A percentile compares a stretch with the other conserved stretches of the same genome.
Conservation (phyloP, 2,888 invertebrate species). For the Oligia fasciuncula region DNA sequence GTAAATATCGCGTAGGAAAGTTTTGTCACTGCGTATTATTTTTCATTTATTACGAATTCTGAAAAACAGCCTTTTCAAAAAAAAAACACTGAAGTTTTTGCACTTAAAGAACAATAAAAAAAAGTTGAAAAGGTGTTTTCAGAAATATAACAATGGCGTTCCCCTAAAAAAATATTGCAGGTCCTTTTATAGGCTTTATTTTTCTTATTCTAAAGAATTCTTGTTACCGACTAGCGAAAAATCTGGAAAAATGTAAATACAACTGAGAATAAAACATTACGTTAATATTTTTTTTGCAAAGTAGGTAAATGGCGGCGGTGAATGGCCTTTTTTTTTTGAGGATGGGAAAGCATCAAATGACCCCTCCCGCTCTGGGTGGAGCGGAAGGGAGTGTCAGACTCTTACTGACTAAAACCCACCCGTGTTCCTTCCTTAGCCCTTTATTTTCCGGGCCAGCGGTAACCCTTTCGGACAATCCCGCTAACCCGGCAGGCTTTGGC, state of each 20-base stretch:
- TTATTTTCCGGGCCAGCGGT: no score
- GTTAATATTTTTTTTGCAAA: conserved; percentile 23
- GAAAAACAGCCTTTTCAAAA: conserved; percentile 2
- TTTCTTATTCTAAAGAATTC: conserved; percentile 23
- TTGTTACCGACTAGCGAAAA: background rate
- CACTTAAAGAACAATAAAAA: background rate
- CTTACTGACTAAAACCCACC: no score
- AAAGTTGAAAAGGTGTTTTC: conserved; percentile 12
- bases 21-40: conserved; percentile 32
- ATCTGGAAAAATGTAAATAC: conserved; percentile 9
- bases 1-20: conserved; percentile 34
- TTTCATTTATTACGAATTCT: conserved; percentile 28
- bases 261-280: conserved; percentile 9
- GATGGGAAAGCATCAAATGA: no score
- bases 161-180: conserved; percentile 11
- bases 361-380: no score
- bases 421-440: no score
- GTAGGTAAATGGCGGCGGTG: conserved; percentile 1
- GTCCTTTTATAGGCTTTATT: conserved; percentile 1
- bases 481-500: no score
- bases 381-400: no score
- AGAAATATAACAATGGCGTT: conserved; percentile 20
- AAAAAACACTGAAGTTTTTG: conserved; percentile 5
- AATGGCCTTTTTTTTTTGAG: background rate
- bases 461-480: no score